Evolutionary conservation across 2,888 invertebrate genomes (phyloP), one percentile per base, ranked within the genome.

Genomic region (Epistrophella euchroma): DNA sequence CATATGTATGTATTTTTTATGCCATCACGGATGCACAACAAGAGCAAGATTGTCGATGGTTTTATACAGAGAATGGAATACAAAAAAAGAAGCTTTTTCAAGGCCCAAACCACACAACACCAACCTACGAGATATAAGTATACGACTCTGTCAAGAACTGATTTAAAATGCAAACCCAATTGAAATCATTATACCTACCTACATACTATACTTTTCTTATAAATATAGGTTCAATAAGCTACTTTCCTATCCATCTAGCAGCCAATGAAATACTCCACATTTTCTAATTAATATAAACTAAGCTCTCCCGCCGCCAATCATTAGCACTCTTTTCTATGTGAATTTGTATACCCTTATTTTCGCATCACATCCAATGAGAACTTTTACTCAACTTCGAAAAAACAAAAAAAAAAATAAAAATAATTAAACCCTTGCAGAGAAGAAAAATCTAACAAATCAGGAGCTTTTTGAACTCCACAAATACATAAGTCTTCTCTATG

Each of bases 371-470:
- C 43, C 56, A 73, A 79, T 73, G 73, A 50, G 32, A 68, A 40
- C 17, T 10, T 35, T 22, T 43, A 19, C 37, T 37, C 60, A 50
- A 55, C 11, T 15, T 17, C n/a, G 15, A 66, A 40, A 32, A 35
- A 19, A 7, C 43, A 66, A 25, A 13, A 55, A 68, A n/a, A n/a
- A n/a, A n/a, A n/a, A n/a, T n/a, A n/a, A n/a, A n/a, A n/a, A n/a
- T 58, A 78, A 83, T 73, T 73, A 83, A 78, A 78, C 77, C 72
- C 77, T 70, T 47, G 15, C 32, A 19, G 15, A 22, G 55, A 6
- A n/a, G 2, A 10, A 68, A 68, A 68, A 58, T 50, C 68, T 66
- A 60, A 83, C 82, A 77, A 83, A 83, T 83, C 77, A 83, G 60
- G 68, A 43, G 60, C 64, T 22, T 25, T 22, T 22, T 45, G 15